Evolutionary conservation across 2,113 vertebrate genomes (phyloP), one percentile per base, ranked within the genome.

Genomic region (Tapirus terrestris): DNA sequence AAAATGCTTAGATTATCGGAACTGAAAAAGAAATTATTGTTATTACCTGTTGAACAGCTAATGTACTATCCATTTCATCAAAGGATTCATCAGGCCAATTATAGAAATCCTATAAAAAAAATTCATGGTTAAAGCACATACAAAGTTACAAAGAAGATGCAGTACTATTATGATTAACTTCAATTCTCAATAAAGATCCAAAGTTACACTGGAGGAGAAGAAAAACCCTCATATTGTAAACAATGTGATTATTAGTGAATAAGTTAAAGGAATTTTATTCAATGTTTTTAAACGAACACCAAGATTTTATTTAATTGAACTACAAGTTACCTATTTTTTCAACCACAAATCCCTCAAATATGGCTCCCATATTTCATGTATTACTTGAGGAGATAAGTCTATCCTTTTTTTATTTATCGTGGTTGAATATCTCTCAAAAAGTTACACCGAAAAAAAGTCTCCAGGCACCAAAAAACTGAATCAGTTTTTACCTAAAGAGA

Each of bases 1-100:
- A 90, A 95, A 97, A 73, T 88, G 21, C 18, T 85, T 58, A 95
- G 61, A 29, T 76, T 96, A 87, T 1, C 81, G 21, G 25, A 86
- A 4, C 33, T 95, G 2, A 17, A 75, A 93, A 93, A 94, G 33
- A 94, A 97, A 92, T 56, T 87, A 83, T 8, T 85, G 51, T 89
- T 92, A 93, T 96, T 99, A 99, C 99, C 99, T 99, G 99, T 97
- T 99, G 99, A 94, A 99, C 99, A 98, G 99, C 99, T 97, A 99
- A 98, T 0, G 99, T 99, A 98, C 99, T 99, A 98, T 99, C 99
- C 99, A 99, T 99, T 98, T 99, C 99, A 98, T 99, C 99, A 98
- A 99, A 99, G n/a, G 99, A 99, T 96, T 99, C 99, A 99, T 99
- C 99, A 53, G 99, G 99, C 99, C 99, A 99, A 98, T 99, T 99